Evolutionary conservation across 1,140 invertebrate genomes (phyloP).

Genomic region (Grapholita molesta): DNA sequence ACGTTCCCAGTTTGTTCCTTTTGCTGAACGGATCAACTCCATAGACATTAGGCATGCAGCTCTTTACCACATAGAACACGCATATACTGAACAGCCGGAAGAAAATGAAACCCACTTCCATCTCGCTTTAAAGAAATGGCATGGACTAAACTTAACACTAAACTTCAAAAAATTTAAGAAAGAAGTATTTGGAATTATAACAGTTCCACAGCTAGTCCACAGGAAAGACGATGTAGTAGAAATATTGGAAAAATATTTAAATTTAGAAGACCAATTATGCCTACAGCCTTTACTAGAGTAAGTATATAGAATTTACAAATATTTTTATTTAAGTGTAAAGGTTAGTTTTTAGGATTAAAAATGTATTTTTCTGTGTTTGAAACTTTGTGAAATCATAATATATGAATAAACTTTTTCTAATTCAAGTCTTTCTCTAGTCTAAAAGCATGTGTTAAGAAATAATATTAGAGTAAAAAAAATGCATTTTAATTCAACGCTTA

Average conservation of each 20-base stretch:
- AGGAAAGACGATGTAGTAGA: constrained; percentile 87
- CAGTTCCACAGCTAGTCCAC: constrained; percentile 88
- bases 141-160: constrained; percentile 89
- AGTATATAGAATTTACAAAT: constrained; percentile 67
- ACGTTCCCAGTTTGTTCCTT: constrained; percentile 89
- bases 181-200: constrained; percentile 85
- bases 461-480: no score
- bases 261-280: constrained; percentile 83
- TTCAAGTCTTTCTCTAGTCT: no score
- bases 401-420: no score
- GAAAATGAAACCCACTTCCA: constrained; percentile 89
- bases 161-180: constrained; percentile 87
- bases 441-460: no score
- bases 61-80: constrained; percentile 81
- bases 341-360: no score
- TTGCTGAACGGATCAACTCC: constrained; percentile 88
- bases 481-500: no score
- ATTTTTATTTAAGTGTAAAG: no score
- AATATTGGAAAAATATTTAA: constrained; percentile 84
- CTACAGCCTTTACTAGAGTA: constrained; percentile 91
- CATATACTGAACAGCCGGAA: constrained; percentile 81
- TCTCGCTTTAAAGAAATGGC: constrained; percentile 92
- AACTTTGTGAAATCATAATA: no score
- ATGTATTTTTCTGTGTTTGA: no score
- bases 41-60: constrained; percentile 90